Conservation (phyloP, 2,113 vertebrate species). For the Cichladusa arquata region DNA sequence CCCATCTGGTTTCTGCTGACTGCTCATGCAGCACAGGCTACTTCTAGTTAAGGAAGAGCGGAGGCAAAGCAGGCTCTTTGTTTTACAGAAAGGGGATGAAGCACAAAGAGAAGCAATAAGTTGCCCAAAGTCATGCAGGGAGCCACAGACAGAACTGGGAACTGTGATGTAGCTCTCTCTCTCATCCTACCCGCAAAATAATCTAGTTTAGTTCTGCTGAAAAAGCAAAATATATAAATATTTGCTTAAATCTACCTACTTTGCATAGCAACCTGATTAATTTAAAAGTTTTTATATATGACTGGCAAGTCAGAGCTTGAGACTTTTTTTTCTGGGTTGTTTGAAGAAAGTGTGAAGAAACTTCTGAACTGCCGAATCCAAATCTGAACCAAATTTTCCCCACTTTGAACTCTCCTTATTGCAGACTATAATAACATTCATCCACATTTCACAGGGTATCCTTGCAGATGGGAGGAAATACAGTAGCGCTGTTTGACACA, state of each 20-base stretch:
- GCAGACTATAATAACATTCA: conserved; percentile 60
- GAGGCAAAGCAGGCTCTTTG: background rate
- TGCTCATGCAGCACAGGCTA: accelerated
- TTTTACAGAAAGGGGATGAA: background rate
- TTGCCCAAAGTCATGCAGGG: background rate
- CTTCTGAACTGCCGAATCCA: conserved; percentile 47
- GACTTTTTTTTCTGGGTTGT: background rate
- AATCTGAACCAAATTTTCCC: conserved; percentile 58
- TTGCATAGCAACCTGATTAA: conserved; percentile 30
- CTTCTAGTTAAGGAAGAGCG: background rate
- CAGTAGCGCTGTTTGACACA: conserved; percentile 66
- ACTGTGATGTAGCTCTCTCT: background rate
- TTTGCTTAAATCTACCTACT: conserved; percentile 38
- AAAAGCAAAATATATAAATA: conserved; percentile 35
- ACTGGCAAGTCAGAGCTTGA: background rate
- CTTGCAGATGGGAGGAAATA: conserved; percentile 53
- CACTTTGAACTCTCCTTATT: conserved; percentile 46
- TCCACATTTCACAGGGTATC: conserved; percentile 55
- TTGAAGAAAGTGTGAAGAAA: conserved; percentile 58
- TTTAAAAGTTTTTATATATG: background rate
- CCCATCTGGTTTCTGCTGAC: background rate
- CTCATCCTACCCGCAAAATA: conserved; percentile 14
- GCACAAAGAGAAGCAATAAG: conserved; percentile 19
- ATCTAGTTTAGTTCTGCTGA: conserved; percentile 44
- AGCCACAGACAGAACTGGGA: background rate